Evolutionary conservation across 2,113 vertebrate species (phyloP).

Genomic region (Verasper variegatus): DNA sequence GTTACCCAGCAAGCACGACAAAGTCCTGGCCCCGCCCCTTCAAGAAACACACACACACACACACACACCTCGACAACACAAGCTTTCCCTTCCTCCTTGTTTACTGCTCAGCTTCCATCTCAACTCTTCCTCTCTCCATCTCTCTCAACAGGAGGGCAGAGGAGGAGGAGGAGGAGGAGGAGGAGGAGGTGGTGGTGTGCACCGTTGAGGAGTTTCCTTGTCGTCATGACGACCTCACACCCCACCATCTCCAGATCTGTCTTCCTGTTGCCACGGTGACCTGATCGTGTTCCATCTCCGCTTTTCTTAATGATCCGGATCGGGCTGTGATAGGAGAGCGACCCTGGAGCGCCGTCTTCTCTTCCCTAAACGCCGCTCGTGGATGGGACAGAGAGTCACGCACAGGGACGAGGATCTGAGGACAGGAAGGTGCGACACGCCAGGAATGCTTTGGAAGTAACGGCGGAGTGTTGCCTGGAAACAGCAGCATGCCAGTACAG

Average conservation of each 20-base stretch:
- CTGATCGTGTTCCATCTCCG: constrained; percentile 53
- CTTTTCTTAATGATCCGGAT: constrained; percentile 47
- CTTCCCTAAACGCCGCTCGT: not conserved
- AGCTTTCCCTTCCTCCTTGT: constrained; percentile 30
- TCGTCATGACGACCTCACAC: constrained; percentile 75
- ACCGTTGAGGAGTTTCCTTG: constrained; percentile 65
- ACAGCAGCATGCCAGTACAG: constrained; percentile 90
- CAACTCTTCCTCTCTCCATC: constrained; percentile 42
- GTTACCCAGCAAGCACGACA: constrained; percentile 55
- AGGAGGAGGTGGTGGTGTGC: constrained; percentile 13
- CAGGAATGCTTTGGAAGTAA: constrained; percentile 62
- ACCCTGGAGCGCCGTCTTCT: not conserved
- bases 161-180: constrained; percentile 56
- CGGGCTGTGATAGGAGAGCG: constrained; percentile 23
- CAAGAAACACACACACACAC: constrained; percentile 17
- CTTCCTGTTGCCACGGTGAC: constrained; percentile 74
- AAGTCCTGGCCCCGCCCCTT: constrained; percentile 55
- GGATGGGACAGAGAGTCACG: constrained; percentile 27
- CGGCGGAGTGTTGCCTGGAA: constrained; percentile 60
- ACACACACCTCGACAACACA: constrained; percentile 6
- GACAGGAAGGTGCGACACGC: constrained; percentile 25
- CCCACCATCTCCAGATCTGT: constrained; percentile 62
- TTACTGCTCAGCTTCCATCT: constrained; percentile 49
- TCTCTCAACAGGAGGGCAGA: constrained; percentile 43
- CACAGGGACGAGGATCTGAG: constrained; percentile 7